Percentiles rank a stretch among this genome's conserved stretches.
phyloP scores from a whole-genome alignment of 2,888 invertebrate genomes.

The Eristalinus sepulchralis region DNA sequence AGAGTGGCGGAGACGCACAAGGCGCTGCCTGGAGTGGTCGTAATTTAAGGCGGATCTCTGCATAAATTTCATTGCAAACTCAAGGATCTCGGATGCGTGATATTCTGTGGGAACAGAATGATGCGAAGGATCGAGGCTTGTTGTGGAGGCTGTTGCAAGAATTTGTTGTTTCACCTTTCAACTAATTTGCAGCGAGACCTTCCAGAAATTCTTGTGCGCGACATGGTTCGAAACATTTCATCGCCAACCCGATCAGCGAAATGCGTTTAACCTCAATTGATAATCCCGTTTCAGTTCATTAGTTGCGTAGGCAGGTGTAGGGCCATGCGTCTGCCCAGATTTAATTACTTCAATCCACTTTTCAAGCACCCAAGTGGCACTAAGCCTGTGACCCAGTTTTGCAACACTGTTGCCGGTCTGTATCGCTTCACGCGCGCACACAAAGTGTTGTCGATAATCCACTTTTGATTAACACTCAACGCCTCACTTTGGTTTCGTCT shows the following conservation, averaged over 20 bases:
- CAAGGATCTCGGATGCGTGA: neutral
- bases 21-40: constrained; percentile 1
- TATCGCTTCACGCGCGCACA: neutral
- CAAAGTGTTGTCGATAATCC: neutral
- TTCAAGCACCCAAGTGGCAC: neutral
- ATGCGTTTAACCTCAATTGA: neutral
- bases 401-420: neutral
- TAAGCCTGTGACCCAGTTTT: neutral
- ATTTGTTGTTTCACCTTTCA: no score
- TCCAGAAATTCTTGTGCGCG: neutral
- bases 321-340: neutral
- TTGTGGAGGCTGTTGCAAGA: no score
- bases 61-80: constrained; percentile 36
- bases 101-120: neutral
- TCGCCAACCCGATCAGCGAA: neutral
- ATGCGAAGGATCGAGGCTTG: no score
- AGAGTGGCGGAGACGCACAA: neutral
- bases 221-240: neutral
- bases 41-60: constrained; percentile 48
- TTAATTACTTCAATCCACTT: neutral
- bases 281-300: neutral
- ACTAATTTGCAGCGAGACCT: no score
- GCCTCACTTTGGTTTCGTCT: neutral
- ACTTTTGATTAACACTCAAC: neutral
- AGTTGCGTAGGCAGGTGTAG: neutral